These are phyloP conservation scores for Melinaea menophilus DNA, from an alignment of 2,888 invertebrate genomes.

Conservation along the genomic window DNA sequence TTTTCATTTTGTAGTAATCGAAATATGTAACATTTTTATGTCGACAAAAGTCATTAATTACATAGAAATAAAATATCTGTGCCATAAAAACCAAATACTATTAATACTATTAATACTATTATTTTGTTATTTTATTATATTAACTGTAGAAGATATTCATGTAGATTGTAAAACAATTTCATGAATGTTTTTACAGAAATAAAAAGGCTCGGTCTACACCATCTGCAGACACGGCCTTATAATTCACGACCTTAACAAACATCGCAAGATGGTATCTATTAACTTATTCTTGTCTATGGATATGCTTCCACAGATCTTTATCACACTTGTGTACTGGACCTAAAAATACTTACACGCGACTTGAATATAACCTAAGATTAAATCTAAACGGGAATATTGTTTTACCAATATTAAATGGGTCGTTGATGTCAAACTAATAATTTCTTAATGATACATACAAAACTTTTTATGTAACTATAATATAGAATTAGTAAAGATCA, in stretches of 20 bases:
- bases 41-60: too few relatives aligned
- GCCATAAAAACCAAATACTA: too few relatives aligned
- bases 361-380: slow-evolving; percentile 22
- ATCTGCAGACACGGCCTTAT: neutral
- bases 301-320: slow-evolving; percentile 47
- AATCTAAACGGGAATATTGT: neutral
- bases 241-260: slow-evolving; percentile 2
- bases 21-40: too few relatives aligned
- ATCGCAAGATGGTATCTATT: slow-evolving; percentile 1
- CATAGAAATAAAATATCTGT: too few relatives aligned
- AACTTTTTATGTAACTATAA: too few relatives aligned
- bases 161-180: neutral
- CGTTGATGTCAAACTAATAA: too few relatives aligned
- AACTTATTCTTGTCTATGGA: slow-evolving; percentile 20
- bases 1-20: too few relatives aligned
- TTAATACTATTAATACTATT: too few relatives aligned
- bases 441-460: too few relatives aligned
- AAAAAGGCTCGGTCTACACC: neutral
- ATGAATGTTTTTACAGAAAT: neutral
- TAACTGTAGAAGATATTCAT: neutral
- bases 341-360: slow-evolving; percentile 50
- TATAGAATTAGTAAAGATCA: too few relatives aligned
- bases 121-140: neutral
- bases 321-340: slow-evolving; percentile 44
- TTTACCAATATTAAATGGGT: too few relatives aligned